Percentiles rank a stretch among this genome's conserved stretches.
These are phyloP conservation scores for Pangasius mekongensis DNA, from an alignment of 2,797 vertebrate genomes.

Conservation along the genomic window DNA sequence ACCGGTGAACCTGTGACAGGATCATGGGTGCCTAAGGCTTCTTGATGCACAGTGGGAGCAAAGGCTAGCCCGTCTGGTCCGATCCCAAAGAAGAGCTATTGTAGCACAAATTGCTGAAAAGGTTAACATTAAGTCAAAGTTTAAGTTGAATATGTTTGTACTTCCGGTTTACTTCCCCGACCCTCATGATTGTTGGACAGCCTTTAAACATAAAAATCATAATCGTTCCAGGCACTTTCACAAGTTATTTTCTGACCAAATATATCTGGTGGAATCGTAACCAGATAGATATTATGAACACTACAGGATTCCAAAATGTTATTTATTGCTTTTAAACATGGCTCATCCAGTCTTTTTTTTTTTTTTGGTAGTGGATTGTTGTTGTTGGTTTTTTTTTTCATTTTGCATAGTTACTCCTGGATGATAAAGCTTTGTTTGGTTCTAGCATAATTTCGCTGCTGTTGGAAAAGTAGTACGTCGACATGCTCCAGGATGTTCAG, in stretches of 20 bases:
- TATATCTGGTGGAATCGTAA: not conserved
- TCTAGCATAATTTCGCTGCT: not conserved
- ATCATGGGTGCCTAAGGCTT: too few relatives aligned
- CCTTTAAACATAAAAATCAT: not conserved
- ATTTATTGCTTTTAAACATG: not conserved
- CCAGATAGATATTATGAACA: not conserved
- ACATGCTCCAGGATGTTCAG: slow-evolving; percentile 5
- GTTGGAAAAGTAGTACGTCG: not conserved
- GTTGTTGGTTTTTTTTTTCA: not conserved
- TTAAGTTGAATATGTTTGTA: not conserved
- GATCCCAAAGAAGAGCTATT: too few relatives aligned
- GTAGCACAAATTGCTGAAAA: too few relatives aligned
- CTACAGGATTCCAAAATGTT: not conserved
- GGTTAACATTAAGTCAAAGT: not conserved
- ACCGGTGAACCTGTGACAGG: too few relatives aligned
- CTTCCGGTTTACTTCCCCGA: not conserved
- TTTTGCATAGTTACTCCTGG: not conserved
- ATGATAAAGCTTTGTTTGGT: slow-evolving; percentile 10
- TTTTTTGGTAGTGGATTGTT: not conserved
- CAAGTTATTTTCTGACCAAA: not conserved
- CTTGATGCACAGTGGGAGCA: too few relatives aligned
- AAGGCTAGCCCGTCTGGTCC: too few relatives aligned
- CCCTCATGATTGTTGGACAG: not conserved
- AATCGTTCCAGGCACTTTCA: not conserved
- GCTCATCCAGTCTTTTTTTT: not conserved